Percentiles rank a stretch among this genome's conserved stretches.
Conservation (phyloP, 2,113 vertebrate species). For the Seriola quinqueradiata region DNA sequence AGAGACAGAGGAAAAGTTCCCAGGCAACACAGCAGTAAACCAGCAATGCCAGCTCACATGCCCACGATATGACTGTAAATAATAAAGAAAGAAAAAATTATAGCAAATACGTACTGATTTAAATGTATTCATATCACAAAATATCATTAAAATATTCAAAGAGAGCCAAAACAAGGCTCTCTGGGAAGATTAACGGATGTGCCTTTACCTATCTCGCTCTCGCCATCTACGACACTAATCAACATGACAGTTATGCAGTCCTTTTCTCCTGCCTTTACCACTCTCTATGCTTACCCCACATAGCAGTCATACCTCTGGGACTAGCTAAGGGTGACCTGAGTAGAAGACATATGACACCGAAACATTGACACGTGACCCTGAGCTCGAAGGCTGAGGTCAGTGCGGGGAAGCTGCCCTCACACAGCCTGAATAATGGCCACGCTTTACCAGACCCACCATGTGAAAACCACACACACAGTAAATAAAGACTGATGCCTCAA, state of each 20-base stretch:
- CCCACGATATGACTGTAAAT: constrained; percentile 39
- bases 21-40: constrained; percentile 63
- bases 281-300: constrained; percentile 37
- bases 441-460: not conserved
- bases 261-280: constrained; percentile 7
- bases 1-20: constrained; percentile 68
- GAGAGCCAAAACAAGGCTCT: not conserved
- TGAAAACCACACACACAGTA: not conserved
- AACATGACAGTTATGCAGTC: constrained; percentile 55
- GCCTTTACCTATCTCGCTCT: not conserved
- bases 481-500: not conserved
- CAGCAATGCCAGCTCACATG: constrained; percentile 39
- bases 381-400: constrained; percentile 47
- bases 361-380: constrained; percentile 64
- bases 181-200: constrained; percentile 3
- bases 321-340: constrained; percentile 63
- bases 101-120: not conserved
- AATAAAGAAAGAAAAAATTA: not conserved
- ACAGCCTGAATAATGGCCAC: constrained; percentile 42
- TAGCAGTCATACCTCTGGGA: constrained; percentile 63
- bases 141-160: not conserved
- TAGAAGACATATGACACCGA: constrained; percentile 68
- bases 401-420: constrained; percentile 38
- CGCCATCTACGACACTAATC: constrained; percentile 44
- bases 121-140: not conserved